Base-by-base conservation (phyloP, 2,888 invertebrate species). In the Exephanes ischioxanthus region DNA sequence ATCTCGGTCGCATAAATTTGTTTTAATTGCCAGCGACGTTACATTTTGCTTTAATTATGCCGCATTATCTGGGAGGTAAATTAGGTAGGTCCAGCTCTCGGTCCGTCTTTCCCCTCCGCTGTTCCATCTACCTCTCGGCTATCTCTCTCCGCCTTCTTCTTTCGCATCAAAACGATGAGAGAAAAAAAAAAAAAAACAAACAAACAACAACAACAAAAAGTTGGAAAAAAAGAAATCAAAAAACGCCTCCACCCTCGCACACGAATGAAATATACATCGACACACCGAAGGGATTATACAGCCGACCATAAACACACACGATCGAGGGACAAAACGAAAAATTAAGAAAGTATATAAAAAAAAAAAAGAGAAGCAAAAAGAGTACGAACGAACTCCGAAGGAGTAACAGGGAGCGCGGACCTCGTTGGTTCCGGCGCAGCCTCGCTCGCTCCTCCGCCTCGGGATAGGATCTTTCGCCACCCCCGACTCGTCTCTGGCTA, bases 1-100 rank as follows among this genome's bases (percentile, higher is more conserved):
- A 94, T 94, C 94, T 94, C 91, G 93, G 93, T 94, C 94, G 94
- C 94, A 94, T 94, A 94, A 94, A 94, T 94, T 94, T 94, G 94
- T 94, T 94, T 94, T 94, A 94, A 94, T 94, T 94, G 94, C 94
- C 94, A 94, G 93, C 93, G 94, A 94, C 94, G 94, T 94, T 94
- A 93, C 94, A 94, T 94, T 94, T 94, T 94, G 94, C 94, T 94
- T 94, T 94, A 94, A 94, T 94, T 94, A 94, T 94, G 94, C 94
- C 94, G 94, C 94, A 94, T 94, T 94, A 94, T 94, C 94, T 94
- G 94, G 94, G 94, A 93, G 94, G 94, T 94, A 94, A 94, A 94
- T 94, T 94, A 94, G 94, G 94, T 94, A 91, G 94, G 93, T 92
- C 93, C 93, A 91, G 92, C 90, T 92, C 91, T 91, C 90, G 89